phyloP scores from a whole-genome alignment of 2,113 vertebrate species.

The Gymnorhina tibicen region DNA sequence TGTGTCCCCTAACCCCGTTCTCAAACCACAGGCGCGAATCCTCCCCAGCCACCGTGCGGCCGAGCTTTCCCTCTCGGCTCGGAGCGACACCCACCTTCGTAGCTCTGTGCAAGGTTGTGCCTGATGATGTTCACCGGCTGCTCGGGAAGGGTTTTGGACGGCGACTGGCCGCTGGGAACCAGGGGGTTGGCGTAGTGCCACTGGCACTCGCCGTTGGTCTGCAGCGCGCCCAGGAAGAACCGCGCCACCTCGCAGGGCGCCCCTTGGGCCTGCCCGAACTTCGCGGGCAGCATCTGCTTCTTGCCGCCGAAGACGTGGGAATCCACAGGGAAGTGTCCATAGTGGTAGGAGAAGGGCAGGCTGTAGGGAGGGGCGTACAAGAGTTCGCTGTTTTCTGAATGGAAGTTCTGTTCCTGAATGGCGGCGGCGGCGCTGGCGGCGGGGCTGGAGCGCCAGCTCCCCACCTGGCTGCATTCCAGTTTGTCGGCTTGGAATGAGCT shows the following conservation, averaged over 20 bases:
- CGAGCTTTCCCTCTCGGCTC: background rate
- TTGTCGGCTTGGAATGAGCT: conserved; percentile 76
- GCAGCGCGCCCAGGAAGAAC: conserved; percentile 79
- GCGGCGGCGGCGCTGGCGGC: conserved; percentile 41
- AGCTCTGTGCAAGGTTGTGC: conserved; percentile 69
- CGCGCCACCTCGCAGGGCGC: conserved; percentile 77
- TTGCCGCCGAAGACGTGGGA: conserved; percentile 74
- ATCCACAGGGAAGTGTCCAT: conserved; percentile 77
- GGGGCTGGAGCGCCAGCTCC: conserved; percentile 78
- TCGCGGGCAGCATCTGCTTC: conserved; percentile 73
- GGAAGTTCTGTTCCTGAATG: conserved; percentile 75
- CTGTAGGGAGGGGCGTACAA: conserved; percentile 74
- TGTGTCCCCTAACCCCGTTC: background rate
- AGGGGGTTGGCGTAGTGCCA: conserved; percentile 80
- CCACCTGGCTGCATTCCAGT: conserved; percentile 75
- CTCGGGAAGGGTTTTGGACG: conserved; percentile 68
- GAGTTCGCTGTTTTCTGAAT: conserved; percentile 74
- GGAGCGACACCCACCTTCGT: conserved; percentile 76
- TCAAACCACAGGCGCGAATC: background rate
- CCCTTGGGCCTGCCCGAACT: conserved; percentile 72
- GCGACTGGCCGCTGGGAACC: conserved; percentile 60
- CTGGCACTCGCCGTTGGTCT: conserved; percentile 75
- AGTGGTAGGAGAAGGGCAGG: conserved; percentile 81
- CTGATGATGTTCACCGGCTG: conserved; percentile 62
- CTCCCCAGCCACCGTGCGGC: background rate